Evolutionary conservation across 1,140 invertebrate species (phyloP), one percentile per base, ranked within the genome.

Genomic region (Papilio helenus): DNA sequence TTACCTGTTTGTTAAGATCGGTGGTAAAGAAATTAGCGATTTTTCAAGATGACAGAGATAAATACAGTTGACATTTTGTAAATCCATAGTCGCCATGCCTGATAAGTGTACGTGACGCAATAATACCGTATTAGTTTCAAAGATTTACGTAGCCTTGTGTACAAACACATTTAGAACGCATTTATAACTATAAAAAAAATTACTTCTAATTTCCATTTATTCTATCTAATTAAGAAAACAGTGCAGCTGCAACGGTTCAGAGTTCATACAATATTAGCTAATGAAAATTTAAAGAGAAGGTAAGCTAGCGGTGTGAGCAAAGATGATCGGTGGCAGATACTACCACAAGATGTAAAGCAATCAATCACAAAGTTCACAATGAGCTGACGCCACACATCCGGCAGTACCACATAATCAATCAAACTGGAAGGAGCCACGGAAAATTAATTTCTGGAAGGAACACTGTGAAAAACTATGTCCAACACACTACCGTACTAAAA

Each of bases 371-470:
- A 73, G 44, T 74, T 46, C 78, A 80, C 83, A 85, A 89, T 89
- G 90, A 91, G 87, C 85, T 86, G 81, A 77, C 87, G 84, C 83
- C 90, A 86, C 85, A 85, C 82, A 71, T 80, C 80, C 79, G 85
- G 87, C 88, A 88, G 85, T 82, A 82, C 82, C 83, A 79, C 85
- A 82, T 85, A 88, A 91, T 91, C 90, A 88, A 91, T 91, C 90
- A 90, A 84, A 87, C 81, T 76, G 79, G 79, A 86, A 81, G 81
- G 82, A 81, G 68, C 49, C 61, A 82, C 12, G 23, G 72, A 74
- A 16, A 74, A 74, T 2, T 74, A 49, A 49, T 20, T 23, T 9
- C 72, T 73, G 20, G 72, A 73, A 73, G 42, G 44, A 46, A 26
- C 44, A 73, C 72, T 65, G 18, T 65, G 23, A 29, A 20, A n/a